Evolutionary conservation across 2,797 vertebrate genomes (phyloP).

Genomic region (Phoebastria nigripes): DNA sequence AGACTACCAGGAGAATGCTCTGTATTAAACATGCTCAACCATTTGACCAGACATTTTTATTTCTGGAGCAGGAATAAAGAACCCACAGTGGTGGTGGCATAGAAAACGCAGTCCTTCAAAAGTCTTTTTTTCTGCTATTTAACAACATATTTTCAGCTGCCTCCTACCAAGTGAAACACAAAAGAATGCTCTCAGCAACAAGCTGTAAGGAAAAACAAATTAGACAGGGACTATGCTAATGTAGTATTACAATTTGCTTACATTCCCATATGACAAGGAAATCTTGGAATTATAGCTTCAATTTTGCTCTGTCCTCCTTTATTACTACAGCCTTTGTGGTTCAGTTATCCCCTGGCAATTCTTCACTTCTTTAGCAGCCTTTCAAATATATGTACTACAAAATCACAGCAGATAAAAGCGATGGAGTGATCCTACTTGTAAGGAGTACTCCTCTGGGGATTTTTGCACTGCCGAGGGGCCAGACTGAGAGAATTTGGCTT

Average conservation of each 20-base stretch:
- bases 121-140: neutral
- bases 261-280: neutral
- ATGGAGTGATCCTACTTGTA: neutral
- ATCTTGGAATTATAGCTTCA: neutral
- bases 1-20: neutral
- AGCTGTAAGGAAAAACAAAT: neutral
- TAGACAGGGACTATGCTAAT: neutral
- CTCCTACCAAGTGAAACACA: neutral
- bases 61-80: neutral
- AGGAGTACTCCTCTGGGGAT: neutral
- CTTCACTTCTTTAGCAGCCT: neutral
- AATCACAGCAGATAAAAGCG: neutral
- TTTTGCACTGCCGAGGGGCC: neutral
- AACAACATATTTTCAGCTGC: neutral
- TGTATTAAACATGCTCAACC: neutral
- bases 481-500: neutral
- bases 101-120: neutral
- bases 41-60: neutral
- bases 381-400: neutral
- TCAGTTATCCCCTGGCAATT: neutral
- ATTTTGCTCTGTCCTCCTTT: neutral
- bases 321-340: neutral
- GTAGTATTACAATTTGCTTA: neutral
- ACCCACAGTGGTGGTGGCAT: neutral
- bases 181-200: conserved; percentile 2